These are phyloP conservation scores for Doryteuthis pealeii DNA, from an alignment of 1,140 invertebrate genomes.

Conservation along the genomic window DNA sequence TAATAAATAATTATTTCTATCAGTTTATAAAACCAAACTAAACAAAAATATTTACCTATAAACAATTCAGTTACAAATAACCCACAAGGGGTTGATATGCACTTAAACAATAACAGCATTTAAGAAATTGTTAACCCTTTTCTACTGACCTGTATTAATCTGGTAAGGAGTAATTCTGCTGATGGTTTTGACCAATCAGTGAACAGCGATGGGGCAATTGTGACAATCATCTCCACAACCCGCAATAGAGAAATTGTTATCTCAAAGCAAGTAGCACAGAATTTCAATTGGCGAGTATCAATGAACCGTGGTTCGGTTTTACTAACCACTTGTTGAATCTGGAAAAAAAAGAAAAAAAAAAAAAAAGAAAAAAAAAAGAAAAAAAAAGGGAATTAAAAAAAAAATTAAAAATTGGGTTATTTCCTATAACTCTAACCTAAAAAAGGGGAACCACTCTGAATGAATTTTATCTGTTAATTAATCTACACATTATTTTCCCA, in stretches of 20 bases:
- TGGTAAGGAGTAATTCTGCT: slow-evolving; percentile 68
- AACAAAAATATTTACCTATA: too few species aligned
- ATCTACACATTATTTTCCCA: too few species aligned
- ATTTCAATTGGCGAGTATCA: slow-evolving; percentile 78
- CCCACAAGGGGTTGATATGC: too few species aligned
- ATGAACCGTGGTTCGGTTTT: slow-evolving; percentile 57
- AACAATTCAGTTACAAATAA: too few species aligned
- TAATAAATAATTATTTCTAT: too few species aligned
- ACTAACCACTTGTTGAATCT: slow-evolving; percentile 50
- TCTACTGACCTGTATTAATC: slow-evolving; percentile 68
- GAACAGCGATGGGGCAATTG: slow-evolving; percentile 68
- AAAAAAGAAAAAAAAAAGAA: neutral
- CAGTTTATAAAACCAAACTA: too few species aligned
- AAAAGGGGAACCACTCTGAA: too few species aligned
- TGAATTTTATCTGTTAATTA: too few species aligned
- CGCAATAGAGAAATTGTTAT: slow-evolving; percentile 72
- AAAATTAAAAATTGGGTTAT: slow-evolving; percentile 4
- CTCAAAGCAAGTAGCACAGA: slow-evolving; percentile 82
- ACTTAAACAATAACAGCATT: too few species aligned
- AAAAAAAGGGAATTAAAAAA: too few species aligned
- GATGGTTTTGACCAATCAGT: slow-evolving; percentile 65
- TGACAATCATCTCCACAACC: slow-evolving; percentile 79
- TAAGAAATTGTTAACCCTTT: too few species aligned
- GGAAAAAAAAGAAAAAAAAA: slow-evolving; percentile 11
- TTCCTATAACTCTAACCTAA: too few species aligned